A percentile compares a stretch with the other conserved stretches of the same genome.
Evolutionary conservation across 2,888 invertebrate species (phyloP).

Genomic region (Drosophila stalkeri): DNA sequence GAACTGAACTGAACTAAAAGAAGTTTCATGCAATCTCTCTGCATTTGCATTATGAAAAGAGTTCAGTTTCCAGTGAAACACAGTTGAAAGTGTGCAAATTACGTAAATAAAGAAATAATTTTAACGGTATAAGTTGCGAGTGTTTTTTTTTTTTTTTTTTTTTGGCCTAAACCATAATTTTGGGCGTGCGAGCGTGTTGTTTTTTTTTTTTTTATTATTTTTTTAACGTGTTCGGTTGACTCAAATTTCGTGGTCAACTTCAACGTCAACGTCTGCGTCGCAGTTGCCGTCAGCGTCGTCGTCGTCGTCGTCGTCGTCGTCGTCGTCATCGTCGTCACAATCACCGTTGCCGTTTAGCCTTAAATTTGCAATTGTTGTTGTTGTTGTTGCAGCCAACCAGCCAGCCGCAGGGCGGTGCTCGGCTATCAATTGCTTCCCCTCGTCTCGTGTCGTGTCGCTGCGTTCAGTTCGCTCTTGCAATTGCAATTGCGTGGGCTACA

Average conservation of each 20-base stretch:
- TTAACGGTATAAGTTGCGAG: conserved; percentile 23
- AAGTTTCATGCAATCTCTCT: conserved; percentile 23
- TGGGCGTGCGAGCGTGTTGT: conserved; percentile 19
- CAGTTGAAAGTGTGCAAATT: conserved; percentile 45
- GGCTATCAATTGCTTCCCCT: conserved; percentile 44
- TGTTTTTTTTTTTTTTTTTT: conserved; percentile 3
- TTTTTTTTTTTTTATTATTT: neutral
- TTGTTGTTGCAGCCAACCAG: conserved; percentile 12
- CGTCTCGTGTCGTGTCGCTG: conserved; percentile 36
- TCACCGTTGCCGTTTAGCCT: conserved; percentile 19
- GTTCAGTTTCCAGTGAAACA: conserved; percentile 13
- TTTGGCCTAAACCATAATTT: conserved; percentile 16
- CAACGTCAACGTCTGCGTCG: conserved; percentile 35
- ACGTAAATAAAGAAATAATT: conserved; percentile 35
- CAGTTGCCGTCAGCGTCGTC: conserved; percentile 24
- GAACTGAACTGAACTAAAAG: conserved; percentile 12
- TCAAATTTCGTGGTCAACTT: conserved; percentile 67
- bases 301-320: neutral
- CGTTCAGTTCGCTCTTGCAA: conserved; percentile 39
- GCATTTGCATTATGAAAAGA: conserved; percentile 46
- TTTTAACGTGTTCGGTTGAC: conserved; percentile 61
- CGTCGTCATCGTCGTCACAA: neutral
- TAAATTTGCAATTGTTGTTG: conserved; percentile 33
- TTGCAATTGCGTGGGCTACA: conserved; percentile 40
- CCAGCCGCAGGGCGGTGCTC: conserved; percentile 49